Percentiles rank a stretch among this genome's conserved stretches.
Evolutionary conservation across 2,888 invertebrate genomes (phyloP).

Genomic region (Ennomos erosarius): DNA sequence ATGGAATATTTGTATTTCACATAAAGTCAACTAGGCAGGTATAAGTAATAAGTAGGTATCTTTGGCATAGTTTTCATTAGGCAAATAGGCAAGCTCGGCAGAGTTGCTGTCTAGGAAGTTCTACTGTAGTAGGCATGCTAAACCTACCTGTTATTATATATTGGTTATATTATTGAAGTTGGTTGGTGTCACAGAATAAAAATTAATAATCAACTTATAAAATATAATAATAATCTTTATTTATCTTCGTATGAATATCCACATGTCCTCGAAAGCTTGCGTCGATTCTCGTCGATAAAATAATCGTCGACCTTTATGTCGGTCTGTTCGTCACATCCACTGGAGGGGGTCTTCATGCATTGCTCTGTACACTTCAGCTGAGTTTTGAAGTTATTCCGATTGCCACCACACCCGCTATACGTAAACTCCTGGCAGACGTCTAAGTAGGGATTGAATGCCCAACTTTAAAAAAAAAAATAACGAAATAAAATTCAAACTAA

Average conservation of each 20-base stretch:
- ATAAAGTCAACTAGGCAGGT: no score
- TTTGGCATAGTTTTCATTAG: no score
- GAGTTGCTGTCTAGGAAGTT: no score
- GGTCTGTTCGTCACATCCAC: constrained; percentile 3
- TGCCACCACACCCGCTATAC: constrained; percentile 23
- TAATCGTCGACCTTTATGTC: constrained; percentile 2
- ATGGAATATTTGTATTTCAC: no score
- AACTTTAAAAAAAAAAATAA: constrained; percentile 8
- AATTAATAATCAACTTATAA: no score
- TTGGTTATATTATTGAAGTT: no score
- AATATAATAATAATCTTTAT: background rate
- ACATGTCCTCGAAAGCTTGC: constrained; percentile 1
- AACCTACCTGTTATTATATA: no score
- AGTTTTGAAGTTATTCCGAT: constrained; percentile 22
- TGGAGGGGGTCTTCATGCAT: constrained; percentile 4
- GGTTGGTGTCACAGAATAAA: no score
- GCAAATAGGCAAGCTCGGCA: no score
- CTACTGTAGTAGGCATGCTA: no score
- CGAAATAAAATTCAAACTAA: no score
- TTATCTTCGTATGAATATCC: background rate
- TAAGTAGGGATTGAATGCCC: constrained; percentile 8
- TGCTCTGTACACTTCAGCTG: constrained; percentile 3
- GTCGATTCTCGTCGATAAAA: background rate
- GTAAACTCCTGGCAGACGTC: constrained; percentile 10
- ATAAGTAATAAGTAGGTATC: no score